Conservation (phyloP, 2,113 vertebrate genomes). For the Psittacara wagleri region DNA sequence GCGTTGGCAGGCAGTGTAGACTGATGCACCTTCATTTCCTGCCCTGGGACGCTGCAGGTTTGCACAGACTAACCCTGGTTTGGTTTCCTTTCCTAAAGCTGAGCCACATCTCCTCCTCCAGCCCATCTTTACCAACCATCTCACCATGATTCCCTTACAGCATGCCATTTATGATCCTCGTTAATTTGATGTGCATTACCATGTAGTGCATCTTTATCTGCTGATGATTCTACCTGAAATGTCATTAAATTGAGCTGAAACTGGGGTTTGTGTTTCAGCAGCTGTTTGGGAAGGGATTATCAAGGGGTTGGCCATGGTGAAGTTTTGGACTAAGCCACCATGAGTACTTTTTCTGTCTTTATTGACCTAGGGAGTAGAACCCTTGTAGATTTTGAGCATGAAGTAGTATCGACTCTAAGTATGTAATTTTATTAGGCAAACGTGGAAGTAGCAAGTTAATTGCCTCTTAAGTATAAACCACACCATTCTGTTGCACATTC, state of each 20-base stretch:
- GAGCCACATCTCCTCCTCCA: not conserved
- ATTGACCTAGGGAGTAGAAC: conserved; percentile 44
- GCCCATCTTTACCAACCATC: not conserved
- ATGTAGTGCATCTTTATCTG: conserved; percentile 16
- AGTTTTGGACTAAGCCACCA: conserved; percentile 15
- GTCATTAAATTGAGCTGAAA: conserved; percentile 49
- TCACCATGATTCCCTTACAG: not conserved
- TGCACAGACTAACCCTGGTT: not conserved
- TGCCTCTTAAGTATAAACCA: conserved; percentile 33
- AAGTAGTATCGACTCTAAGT: conserved; percentile 58
- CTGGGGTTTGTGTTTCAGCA: conserved; percentile 33
- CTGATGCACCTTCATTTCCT: not conserved
- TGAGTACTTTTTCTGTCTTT: not conserved
- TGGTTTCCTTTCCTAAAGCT: not conserved
- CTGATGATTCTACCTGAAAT: not conserved
- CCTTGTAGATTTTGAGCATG: conserved; percentile 57
- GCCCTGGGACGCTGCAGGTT: not conserved
- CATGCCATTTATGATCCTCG: not conserved
- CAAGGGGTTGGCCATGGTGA: not conserved
- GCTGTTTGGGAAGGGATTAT: conserved; percentile 2
- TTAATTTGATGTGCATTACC: conserved; percentile 41
- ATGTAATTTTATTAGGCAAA: conserved; percentile 56
- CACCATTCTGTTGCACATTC: not conserved
- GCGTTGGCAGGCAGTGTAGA: not conserved
- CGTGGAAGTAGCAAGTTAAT: conserved; percentile 4